Conservation (phyloP, 2,888 invertebrate species). For the Busseola fusca region DNA sequence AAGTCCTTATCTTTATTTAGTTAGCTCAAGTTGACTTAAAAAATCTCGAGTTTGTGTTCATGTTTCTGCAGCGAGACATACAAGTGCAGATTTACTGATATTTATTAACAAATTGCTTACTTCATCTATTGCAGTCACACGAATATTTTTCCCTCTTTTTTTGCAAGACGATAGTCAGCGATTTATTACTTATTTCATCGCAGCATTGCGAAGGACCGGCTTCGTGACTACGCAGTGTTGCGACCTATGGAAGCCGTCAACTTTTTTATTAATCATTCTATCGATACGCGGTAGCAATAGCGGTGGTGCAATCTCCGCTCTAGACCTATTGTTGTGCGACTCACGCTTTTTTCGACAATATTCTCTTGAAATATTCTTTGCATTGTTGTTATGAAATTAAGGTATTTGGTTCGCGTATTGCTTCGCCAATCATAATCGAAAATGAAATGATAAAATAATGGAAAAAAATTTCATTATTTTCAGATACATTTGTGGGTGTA, state of each 20-base stretch:
- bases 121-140: constrained; percentile 55
- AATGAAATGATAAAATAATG: constrained; percentile 32
- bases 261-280: constrained; percentile 69
- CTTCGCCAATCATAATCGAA: constrained; percentile 35
- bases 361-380: constrained; percentile 61
- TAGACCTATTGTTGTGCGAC: constrained; percentile 69
- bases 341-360: constrained; percentile 70
- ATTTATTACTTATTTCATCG: constrained; percentile 70
- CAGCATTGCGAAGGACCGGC: constrained; percentile 68
- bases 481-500: neutral
- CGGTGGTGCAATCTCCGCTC: constrained; percentile 69
- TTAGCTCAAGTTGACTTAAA: constrained; percentile 41
- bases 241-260: constrained; percentile 65
- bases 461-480: constrained; percentile 27
- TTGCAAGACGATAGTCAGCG: constrained; percentile 60
- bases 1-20: constrained; percentile 52
- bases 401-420: constrained; percentile 43
- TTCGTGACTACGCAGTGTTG: constrained; percentile 74
- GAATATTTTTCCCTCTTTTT: constrained; percentile 60
- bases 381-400: constrained; percentile 60
- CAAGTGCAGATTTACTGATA: constrained; percentile 51
- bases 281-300: constrained; percentile 73
- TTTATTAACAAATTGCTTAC: constrained; percentile 58
- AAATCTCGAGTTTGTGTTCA: constrained; percentile 48
- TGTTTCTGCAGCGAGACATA: constrained; percentile 48